Evolutionary conservation across 2,888 invertebrate genomes (phyloP).

Genomic region (Byasa hedistus): DNA sequence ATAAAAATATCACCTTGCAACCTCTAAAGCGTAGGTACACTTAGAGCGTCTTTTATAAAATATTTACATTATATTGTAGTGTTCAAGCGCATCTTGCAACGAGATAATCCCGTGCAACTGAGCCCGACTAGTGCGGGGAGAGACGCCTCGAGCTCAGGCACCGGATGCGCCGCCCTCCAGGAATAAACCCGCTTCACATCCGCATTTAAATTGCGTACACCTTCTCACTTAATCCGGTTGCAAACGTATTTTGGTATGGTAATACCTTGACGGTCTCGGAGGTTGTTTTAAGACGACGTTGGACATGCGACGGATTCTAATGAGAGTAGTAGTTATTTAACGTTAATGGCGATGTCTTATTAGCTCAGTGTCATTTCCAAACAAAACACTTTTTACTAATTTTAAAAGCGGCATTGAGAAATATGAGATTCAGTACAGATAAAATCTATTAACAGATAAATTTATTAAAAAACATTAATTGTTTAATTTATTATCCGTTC

Average conservation of each 20-base stretch:
- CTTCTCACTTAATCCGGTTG: constrained; percentile 30
- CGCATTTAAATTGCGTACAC: constrained; percentile 61
- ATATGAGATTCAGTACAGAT: no score
- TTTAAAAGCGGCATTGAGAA: no score
- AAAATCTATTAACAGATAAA: no score
- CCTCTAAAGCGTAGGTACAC: constrained; percentile 11
- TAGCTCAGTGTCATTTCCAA: not conserved
- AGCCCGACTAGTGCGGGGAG: constrained; percentile 39
- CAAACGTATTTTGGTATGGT: constrained; percentile 34
- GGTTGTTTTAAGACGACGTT: constrained; percentile 25
- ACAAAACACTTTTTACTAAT: no score
- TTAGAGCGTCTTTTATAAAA: constrained; percentile 28
- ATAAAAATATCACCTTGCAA: constrained; percentile 10
- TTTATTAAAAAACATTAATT: no score
- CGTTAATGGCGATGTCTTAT: not conserved
- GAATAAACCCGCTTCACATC: constrained; percentile 53
- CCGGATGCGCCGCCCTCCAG: constrained; percentile 44
- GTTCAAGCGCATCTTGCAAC: constrained; percentile 43
- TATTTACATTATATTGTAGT: constrained; percentile 41
- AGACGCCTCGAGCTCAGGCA: constrained; percentile 28
- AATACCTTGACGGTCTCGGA: constrained; percentile 33
- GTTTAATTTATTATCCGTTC: no score
- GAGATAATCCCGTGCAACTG: constrained; percentile 47
- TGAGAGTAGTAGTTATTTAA: not conserved
- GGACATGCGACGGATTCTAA: constrained; percentile 9